A percentile compares a stretch with the other conserved stretches of the same genome.
phyloP scores from a whole-genome alignment of 1,140 invertebrate species.

The Battus philenor region DNA sequence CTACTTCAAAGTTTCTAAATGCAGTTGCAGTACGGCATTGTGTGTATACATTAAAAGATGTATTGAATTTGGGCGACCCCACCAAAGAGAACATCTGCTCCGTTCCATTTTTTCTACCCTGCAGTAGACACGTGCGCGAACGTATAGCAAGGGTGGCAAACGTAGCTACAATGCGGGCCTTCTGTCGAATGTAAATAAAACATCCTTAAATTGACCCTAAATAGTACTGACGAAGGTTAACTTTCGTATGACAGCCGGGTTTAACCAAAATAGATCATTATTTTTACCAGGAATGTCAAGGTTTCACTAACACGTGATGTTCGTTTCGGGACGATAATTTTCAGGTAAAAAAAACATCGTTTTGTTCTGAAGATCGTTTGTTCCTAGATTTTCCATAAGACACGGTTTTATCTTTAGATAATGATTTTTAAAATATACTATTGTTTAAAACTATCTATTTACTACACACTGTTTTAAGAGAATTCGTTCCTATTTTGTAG shows the following conservation, averaged over 20 bases:
- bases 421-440: too few relatives aligned
- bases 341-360: conserved; percentile 59
- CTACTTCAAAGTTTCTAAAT: too few relatives aligned
- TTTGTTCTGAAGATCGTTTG: too few relatives aligned
- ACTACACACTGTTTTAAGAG: too few relatives aligned
- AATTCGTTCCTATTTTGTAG: too few relatives aligned
- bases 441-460: too few relatives aligned
- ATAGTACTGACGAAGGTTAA: conserved; percentile 21
- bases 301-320: conserved; percentile 62
- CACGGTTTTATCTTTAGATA: too few relatives aligned
- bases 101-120: conserved; percentile 28
- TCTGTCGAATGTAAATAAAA: conserved; percentile 23
- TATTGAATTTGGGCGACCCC: conserved; percentile 10
- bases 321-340: conserved; percentile 45
- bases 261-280: conserved; percentile 65
- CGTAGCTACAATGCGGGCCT: conserved; percentile 62
- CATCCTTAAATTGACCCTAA: conserved; percentile 40
- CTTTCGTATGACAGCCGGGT: conserved; percentile 21
- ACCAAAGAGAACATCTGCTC: conserved; percentile 55
- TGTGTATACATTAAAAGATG: too few relatives aligned
- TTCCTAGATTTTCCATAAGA: too few relatives aligned
- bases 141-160: conserved; percentile 57
- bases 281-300: conserved; percentile 72
- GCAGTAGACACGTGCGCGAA: conserved; percentile 51
- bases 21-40: too few relatives aligned